Evolutionary conservation across 1,140 invertebrate species (phyloP), one percentile per base, ranked within the genome.

Genomic region (Pectinophora gossypiella): DNA sequence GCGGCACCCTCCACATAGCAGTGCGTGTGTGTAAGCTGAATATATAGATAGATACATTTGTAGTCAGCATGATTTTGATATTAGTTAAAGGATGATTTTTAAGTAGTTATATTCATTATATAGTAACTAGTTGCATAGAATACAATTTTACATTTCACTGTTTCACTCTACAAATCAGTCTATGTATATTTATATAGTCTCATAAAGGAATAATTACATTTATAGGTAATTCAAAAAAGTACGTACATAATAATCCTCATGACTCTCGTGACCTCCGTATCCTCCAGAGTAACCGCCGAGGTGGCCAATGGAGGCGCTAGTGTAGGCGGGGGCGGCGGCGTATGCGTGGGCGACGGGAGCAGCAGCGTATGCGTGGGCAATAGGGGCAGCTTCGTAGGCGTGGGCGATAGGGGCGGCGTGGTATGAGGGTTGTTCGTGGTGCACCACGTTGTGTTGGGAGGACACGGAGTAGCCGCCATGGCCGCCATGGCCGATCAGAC

Each of bases 211-310:
- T n/a, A n/a, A n/a, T n/a, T n/a, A n/a, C n/a, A n/a, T n/a, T n/a
- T n/a, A n/a, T n/a, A n/a, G n/a, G n/a, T n/a, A n/a, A n/a, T n/a
- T n/a, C n/a, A n/a, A n/a, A n/a, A n/a, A 19, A 12, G 18, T 18
- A 71, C 74, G 59, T 70, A 85, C 81, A 43, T 76, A 79, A 53
- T 76, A 79, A 27, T 76, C 73, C 40, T 73, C 61, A 49, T 69
- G 61, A 49, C 53, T 59, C 15, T 61, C 52, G 27, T 46, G 48
- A 42, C 51, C 51, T 40, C 44, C 48, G 48, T 70, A 60, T 3
- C 44, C 58, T 16, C 54, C 60, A n/a, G n/a, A n/a, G 48, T 61
- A 59, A 18, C 36, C 52, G 16, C 35, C 45, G 18, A 46, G 10
- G 32, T 51, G 40, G 10, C 36, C 36, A 15, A 15, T 40, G 36